Conservation (phyloP, 2,888 invertebrate species). For the Volucella bombylans region DNA sequence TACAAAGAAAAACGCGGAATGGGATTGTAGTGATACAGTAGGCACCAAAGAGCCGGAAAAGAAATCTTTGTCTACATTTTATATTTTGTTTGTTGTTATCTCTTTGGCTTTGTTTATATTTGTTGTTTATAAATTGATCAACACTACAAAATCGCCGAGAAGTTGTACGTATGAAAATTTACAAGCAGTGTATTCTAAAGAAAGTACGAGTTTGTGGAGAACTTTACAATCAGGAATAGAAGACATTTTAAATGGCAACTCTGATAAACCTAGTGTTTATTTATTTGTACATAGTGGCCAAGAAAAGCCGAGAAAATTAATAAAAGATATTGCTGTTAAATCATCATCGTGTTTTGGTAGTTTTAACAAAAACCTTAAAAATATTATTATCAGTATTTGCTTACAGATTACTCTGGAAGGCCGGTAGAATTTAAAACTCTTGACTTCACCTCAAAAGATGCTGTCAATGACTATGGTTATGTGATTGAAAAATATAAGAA, state of each 20-base stretch:
- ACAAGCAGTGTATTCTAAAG: conserved; percentile 66
- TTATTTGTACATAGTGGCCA: conserved; percentile 77
- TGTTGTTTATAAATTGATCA: too few species aligned
- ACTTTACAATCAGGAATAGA: conserved; percentile 76
- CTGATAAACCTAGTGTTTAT: conserved; percentile 76
- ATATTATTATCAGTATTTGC: conserved; percentile 7
- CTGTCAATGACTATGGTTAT: conserved; percentile 78
- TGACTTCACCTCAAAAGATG: conserved; percentile 76
- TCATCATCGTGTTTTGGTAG: conserved; percentile 79
- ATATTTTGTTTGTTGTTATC: too few species aligned
- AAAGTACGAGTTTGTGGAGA: conserved; percentile 76
- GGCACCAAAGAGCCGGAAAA: too few species aligned
- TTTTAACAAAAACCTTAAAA: background rate
- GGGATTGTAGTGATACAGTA: too few species aligned
- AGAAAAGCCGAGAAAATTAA: conserved; percentile 65
- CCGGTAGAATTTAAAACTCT: conserved; percentile 71
- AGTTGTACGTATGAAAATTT: conserved; percentile 76
- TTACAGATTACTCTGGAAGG: conserved; percentile 64
- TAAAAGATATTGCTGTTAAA: conserved; percentile 35
- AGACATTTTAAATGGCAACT: conserved; percentile 76
- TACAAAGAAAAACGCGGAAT: too few species aligned
- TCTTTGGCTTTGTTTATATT: too few species aligned
- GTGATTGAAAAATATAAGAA: conserved; percentile 78
- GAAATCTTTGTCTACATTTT: too few species aligned
- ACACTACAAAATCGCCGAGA: conserved; percentile 38